Evolutionary conservation across 1,140 invertebrate species (phyloP).

Genomic region (Drosophila eugracilis): DNA sequence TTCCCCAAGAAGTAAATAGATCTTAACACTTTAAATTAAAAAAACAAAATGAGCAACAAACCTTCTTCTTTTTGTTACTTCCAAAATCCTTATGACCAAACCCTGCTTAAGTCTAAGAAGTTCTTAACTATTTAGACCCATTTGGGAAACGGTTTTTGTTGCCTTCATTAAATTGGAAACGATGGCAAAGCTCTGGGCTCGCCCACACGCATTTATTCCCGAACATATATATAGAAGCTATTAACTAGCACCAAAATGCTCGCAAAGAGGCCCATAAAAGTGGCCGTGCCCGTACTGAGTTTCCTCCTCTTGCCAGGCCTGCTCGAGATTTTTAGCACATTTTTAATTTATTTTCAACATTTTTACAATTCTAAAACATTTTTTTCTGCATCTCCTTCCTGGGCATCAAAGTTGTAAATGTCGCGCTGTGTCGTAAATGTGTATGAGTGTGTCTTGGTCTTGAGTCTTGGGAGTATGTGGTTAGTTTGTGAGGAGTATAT

Average conservation of each 20-base stretch:
- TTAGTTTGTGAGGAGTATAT: background rate
- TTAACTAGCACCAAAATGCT: slow-evolving; percentile 68
- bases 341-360: slow-evolving; percentile 83
- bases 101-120: background rate
- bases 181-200: slow-evolving; percentile 21
- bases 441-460: slow-evolving; percentile 1
- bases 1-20: no score
- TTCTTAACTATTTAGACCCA: background rate
- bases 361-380: slow-evolving; percentile 73
- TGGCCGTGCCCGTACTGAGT: slow-evolving; percentile 21
- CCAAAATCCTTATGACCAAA: background rate
- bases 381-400: slow-evolving; percentile 51
- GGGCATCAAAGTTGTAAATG: slow-evolving; percentile 84
- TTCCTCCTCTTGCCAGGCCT: slow-evolving; percentile 11
- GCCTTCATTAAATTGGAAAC: slow-evolving; percentile 41
- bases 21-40: no score
- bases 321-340: slow-evolving; percentile 71
- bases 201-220: slow-evolving; percentile 42
- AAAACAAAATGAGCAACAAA: no score
- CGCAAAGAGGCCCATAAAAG: slow-evolving; percentile 49
- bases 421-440: slow-evolving; percentile 77
- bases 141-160: slow-evolving; percentile 36
- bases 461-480: background rate
- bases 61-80: no score
- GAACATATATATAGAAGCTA: slow-evolving; percentile 27